A percentile compares a stretch with the other conserved stretches of the same genome.
Conservation (phyloP, 2,888 invertebrate species). For the Neocrepidodera transversa region DNA sequence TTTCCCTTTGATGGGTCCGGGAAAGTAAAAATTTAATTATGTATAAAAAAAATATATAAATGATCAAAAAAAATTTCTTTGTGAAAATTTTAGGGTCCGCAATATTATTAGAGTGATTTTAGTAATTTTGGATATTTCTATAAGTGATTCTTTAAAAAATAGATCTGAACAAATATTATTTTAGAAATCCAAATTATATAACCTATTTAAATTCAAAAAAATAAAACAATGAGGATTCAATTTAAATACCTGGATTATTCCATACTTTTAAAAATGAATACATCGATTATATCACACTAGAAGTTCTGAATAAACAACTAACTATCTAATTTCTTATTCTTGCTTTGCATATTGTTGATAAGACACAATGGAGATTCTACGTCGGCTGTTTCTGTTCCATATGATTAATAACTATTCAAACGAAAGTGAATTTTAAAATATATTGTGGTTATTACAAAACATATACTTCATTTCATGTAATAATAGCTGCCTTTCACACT, state of each 20-base stretch:
- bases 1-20: too few relatives aligned
- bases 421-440: slow-evolving; percentile 22
- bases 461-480: slow-evolving; percentile 15
- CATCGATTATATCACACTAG: not conserved
- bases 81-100: too few relatives aligned
- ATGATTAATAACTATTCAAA: slow-evolving; percentile 15
- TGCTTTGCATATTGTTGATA: not conserved
- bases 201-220: too few relatives aligned
- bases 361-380: not conserved
- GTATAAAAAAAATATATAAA: too few relatives aligned
- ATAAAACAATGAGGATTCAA: not conserved
- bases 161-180: too few relatives aligned
- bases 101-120: too few relatives aligned
- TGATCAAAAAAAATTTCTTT: too few relatives aligned
- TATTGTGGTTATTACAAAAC: slow-evolving; percentile 10
- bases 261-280: not conserved
- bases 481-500: slow-evolving; percentile 13
- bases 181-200: too few relatives aligned
- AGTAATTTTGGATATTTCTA: too few relatives aligned
- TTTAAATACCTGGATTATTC: not conserved
- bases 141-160: too few relatives aligned
- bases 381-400: slow-evolving; percentile 1
- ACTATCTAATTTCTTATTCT: too few relatives aligned
- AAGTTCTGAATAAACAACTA: not conserved
- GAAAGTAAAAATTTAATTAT: too few relatives aligned